These are phyloP conservation scores for Agrypnia vestita DNA, from an alignment of 1,140 invertebrate genomes.

Conservation along the genomic window DNA sequence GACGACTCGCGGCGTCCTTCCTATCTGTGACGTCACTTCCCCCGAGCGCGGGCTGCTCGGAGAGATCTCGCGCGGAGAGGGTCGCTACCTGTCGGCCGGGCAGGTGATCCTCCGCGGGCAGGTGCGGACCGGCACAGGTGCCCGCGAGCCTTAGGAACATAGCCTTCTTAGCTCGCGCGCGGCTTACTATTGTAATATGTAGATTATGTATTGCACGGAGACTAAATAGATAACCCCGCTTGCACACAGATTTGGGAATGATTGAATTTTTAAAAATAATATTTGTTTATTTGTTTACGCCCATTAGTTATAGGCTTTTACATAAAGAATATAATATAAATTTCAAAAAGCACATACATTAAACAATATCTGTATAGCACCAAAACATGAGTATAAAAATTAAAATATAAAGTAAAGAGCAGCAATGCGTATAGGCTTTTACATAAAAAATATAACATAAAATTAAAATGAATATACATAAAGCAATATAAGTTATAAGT, in stretches of 20 bases:
- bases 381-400: too few relatives aligned
- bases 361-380: too few relatives aligned
- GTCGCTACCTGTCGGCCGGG: background rate
- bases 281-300: too few relatives aligned
- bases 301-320: too few relatives aligned
- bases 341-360: too few relatives aligned
- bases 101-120: slow-evolving; percentile 9
- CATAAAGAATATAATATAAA: too few relatives aligned
- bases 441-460: too few relatives aligned
- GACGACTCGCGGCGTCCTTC: background rate
- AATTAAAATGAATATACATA: too few relatives aligned
- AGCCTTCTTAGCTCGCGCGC: slow-evolving; percentile 4
- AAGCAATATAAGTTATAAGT: too few relatives aligned
- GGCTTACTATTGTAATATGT: slow-evolving; percentile 13
- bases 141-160: slow-evolving; percentile 2
- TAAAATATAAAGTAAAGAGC: too few relatives aligned
- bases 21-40: background rate
- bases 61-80: slow-evolving; percentile 3
- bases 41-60: background rate
- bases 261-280: too few relatives aligned
- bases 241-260: slow-evolving; percentile 3
- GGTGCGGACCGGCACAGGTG: background rate
- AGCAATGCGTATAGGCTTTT: too few relatives aligned
- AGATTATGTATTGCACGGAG: background rate
- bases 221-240: background rate